Conservation (phyloP, 2,113 vertebrate genomes). For the Periophthalmus modestus region DNA sequence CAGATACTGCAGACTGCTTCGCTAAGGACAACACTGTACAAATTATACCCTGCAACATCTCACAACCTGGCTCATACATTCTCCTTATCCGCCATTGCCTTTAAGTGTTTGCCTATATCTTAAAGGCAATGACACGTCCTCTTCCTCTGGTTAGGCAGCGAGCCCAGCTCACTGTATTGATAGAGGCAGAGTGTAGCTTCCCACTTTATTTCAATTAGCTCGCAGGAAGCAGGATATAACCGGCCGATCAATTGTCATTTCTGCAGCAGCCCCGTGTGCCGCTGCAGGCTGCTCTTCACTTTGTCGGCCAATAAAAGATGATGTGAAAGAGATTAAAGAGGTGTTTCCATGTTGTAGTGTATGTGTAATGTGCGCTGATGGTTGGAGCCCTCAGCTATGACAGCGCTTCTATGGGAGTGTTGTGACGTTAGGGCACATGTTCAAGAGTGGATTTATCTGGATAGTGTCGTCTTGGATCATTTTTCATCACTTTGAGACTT, state of each 20-base stretch:
- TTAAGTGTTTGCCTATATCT: background rate
- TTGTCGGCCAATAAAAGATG: slow-evolving; percentile 67
- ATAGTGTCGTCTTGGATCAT: background rate
- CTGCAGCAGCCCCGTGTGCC: slow-evolving; percentile 31
- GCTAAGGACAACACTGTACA: background rate
- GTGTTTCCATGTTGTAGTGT: slow-evolving; percentile 51
- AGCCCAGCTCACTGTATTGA: slow-evolving; percentile 60
- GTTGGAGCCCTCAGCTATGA: slow-evolving; percentile 28
- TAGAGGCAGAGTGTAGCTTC: slow-evolving; percentile 61
- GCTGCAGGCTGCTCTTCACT: slow-evolving; percentile 55
- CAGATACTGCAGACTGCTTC: too few species aligned
- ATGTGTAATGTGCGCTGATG: slow-evolving; percentile 37
- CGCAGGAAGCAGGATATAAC: slow-evolving; percentile 77
- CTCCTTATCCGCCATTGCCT: slow-evolving; percentile 5
- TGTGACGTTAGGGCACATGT: background rate
- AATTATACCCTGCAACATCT: background rate
- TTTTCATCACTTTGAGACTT: background rate
- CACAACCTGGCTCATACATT: slow-evolving; percentile 1
- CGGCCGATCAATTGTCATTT: slow-evolving; percentile 76
- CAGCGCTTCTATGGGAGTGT: slow-evolving; percentile 12
- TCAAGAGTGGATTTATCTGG: background rate
- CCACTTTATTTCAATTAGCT: slow-evolving; percentile 78
- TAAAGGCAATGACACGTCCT: background rate
- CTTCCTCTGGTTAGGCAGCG: background rate
- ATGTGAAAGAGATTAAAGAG: slow-evolving; percentile 65